Evolutionary conservation across 2,888 invertebrate species (phyloP).

Genomic region (Lymantria dispar): DNA sequence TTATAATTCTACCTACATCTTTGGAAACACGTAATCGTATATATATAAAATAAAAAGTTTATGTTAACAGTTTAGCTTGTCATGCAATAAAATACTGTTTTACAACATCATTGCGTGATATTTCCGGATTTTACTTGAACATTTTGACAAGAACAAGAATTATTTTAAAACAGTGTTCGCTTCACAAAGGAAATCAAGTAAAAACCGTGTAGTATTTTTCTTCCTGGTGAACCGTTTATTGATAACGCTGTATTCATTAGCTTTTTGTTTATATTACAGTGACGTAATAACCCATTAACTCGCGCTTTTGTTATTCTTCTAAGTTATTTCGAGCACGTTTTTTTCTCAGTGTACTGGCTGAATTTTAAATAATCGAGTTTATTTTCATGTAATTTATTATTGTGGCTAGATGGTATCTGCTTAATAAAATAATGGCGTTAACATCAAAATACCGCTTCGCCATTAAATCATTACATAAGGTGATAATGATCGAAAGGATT

Average conservation of each 20-base stretch:
- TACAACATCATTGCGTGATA: not conserved
- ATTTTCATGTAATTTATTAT: constrained; percentile 25
- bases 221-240: constrained; percentile 5
- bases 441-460: constrained; percentile 14
- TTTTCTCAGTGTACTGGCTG: constrained; percentile 10
- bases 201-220: not conserved
- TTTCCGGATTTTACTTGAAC: not conserved
- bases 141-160: not conserved
- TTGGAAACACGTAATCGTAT: too few relatives aligned
- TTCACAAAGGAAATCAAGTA: not conserved
- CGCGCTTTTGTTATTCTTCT: constrained; percentile 11
- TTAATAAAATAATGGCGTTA: constrained; percentile 29
- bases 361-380: constrained; percentile 12
- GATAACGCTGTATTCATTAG: constrained; percentile 4
- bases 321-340: constrained; percentile 16
- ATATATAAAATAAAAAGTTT: too few relatives aligned
- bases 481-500: constrained; percentile 23
- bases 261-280: constrained; percentile 7
- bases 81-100: not conserved
- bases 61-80: too few relatives aligned
- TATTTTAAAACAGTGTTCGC: not conserved
- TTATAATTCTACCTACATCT: too few relatives aligned
- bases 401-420: constrained; percentile 19
- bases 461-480: constrained; percentile 44
- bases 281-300: constrained; percentile 13